Conservation (phyloP, 2,113 vertebrate species). For the Xiphorhynchus elegans region DNA sequence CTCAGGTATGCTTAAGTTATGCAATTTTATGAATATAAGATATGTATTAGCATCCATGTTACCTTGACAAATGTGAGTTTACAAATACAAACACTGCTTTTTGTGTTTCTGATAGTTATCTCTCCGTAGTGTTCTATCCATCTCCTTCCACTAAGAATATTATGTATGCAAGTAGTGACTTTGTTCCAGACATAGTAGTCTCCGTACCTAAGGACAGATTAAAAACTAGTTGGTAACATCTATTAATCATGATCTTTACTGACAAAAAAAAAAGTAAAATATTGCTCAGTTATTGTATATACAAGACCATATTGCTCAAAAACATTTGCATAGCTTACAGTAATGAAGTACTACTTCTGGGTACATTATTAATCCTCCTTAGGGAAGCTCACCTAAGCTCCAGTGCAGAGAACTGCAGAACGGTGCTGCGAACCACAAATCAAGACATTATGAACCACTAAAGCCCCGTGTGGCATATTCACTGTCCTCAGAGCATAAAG, state of each 20-base stretch:
- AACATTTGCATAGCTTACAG: not conserved
- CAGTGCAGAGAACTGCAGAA: not conserved
- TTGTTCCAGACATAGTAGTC: constrained; percentile 99
- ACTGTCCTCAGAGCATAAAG: not conserved
- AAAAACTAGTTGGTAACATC: constrained; percentile 26
- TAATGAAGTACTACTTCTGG: not conserved
- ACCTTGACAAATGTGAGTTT: constrained; percentile 98
- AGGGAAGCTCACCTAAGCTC: not conserved
- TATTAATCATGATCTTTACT: not conserved
- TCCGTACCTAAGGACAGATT: constrained; percentile 83
- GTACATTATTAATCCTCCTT: not conserved
- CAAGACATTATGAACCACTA: not conserved
- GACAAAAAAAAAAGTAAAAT: not conserved
- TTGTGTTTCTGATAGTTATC: constrained; percentile 94
- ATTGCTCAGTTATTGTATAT: not conserved
- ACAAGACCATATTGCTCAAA: not conserved
- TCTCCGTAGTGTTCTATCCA: constrained; percentile 99
- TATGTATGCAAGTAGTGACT: constrained; percentile 98
- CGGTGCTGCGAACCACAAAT: not conserved
- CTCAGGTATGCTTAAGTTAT: not conserved
- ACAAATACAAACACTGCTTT: constrained; percentile 92
- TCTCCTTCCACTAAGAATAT: constrained; percentile 95
- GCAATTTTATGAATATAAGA: not conserved
- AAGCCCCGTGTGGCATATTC: not conserved
- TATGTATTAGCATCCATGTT: not conserved